Evolutionary conservation across 2,888 invertebrate species (phyloP).

Genomic region (Epirrita christyi): DNA sequence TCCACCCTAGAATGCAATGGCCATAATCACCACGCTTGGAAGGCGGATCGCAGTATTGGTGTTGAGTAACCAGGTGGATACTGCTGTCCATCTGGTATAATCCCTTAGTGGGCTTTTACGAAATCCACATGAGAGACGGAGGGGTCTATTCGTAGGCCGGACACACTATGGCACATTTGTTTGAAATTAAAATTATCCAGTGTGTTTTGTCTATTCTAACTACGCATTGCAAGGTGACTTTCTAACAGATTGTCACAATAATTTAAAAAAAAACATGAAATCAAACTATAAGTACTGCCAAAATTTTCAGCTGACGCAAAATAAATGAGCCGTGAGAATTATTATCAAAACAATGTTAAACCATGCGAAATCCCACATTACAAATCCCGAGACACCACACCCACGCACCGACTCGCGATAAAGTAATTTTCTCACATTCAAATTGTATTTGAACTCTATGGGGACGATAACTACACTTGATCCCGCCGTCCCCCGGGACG

Average conservation of each 20-base stretch:
- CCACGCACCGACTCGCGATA: constrained; percentile 44
- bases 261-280: background rate
- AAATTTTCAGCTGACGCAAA: constrained; percentile 9
- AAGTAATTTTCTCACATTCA: constrained; percentile 73
- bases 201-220: too few relatives aligned
- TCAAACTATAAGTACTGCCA: constrained; percentile 8
- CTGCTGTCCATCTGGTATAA: too few relatives aligned
- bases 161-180: too few relatives aligned
- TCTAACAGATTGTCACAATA: background rate
- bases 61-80: too few relatives aligned
- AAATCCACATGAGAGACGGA: too few relatives aligned
- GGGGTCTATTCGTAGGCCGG: too few relatives aligned
- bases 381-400: constrained; percentile 61
- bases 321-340: constrained; percentile 22
- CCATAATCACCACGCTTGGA: too few relatives aligned
- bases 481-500: constrained; percentile 67
- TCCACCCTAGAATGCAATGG: too few relatives aligned
- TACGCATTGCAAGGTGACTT: too few relatives aligned
- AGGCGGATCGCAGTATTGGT: too few relatives aligned
- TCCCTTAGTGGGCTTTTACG: too few relatives aligned
- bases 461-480: constrained; percentile 66
- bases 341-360: constrained; percentile 27
- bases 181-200: too few relatives aligned
- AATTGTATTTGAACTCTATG: constrained; percentile 64
- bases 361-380: constrained; percentile 62